Conservation (phyloP, 2,797 vertebrate species). For the Characodon lateralis region DNA sequence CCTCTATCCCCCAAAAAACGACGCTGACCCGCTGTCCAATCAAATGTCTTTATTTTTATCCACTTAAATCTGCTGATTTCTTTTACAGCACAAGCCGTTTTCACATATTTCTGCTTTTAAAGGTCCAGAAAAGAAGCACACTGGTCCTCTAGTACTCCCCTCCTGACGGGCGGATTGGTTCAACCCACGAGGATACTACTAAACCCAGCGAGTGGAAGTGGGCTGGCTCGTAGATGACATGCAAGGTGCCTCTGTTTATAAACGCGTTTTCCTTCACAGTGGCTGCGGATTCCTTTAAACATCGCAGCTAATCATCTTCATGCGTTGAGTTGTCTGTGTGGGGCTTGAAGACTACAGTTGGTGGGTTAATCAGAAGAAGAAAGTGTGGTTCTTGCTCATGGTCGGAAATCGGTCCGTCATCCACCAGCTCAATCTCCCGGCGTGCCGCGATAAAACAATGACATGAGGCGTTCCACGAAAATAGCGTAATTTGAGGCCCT, state of each 20-base stretch:
- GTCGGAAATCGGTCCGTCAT: not conserved
- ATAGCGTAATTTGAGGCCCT: no score
- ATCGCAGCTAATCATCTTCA: not conserved
- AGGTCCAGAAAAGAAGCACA: not conserved
- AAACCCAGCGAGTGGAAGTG: not conserved
- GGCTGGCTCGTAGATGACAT: constrained; percentile 4
- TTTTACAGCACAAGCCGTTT: not conserved
- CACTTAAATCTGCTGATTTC: not conserved
- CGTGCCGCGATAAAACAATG: not conserved
- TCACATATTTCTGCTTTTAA: not conserved
- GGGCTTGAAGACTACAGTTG: no score
- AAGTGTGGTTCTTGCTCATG: not conserved
- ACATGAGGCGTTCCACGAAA: no score
- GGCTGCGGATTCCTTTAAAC: not conserved
- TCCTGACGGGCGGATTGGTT: constrained; percentile 44
- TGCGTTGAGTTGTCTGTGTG: not conserved
- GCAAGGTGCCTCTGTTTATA: constrained; percentile 72
- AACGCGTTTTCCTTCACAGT: constrained; percentile 14
- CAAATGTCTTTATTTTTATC: not conserved
- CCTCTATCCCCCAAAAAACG: not conserved
- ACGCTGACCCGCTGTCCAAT: not conserved
- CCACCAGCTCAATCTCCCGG: not conserved
- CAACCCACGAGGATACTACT: constrained; percentile 53
- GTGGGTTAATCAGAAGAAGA: fast-evolving
- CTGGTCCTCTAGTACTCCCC: not conserved